These are phyloP conservation scores for Danaus chrysippus DNA, from an alignment of 2,888 invertebrate genomes.

Conservation along the genomic window DNA sequence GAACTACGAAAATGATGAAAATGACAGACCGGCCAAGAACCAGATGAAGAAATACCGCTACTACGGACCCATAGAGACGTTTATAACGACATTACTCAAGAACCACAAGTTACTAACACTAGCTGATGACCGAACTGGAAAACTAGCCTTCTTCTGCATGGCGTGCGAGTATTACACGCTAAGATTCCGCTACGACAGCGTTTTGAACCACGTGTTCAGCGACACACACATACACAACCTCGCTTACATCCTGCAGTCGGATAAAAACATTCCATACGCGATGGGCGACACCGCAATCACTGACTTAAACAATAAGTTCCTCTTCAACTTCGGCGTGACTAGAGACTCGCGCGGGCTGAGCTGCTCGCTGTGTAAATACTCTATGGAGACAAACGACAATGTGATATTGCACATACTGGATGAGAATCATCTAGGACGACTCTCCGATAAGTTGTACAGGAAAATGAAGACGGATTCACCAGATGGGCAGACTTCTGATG, in stretches of 20 bases:
- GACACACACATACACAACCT: constrained; percentile 66
- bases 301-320: constrained; percentile 62
- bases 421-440: constrained; percentile 62
- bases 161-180: constrained; percentile 72
- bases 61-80: constrained; percentile 67
- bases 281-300: constrained; percentile 52
- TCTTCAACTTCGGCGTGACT: constrained; percentile 51
- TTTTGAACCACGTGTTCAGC: constrained; percentile 69
- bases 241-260: constrained; percentile 61
- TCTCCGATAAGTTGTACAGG: constrained; percentile 64
- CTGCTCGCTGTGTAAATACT: constrained; percentile 56
- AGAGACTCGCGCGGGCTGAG: constrained; percentile 42
- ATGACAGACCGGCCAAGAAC: constrained; percentile 59
- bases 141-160: constrained; percentile 71
- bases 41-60: constrained; percentile 68
- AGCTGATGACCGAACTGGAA: constrained; percentile 69
- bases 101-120: constrained; percentile 65
- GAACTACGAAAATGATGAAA: constrained; percentile 65
- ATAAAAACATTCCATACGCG: constrained; percentile 58
- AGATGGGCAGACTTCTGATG: constrained; percentile 62
- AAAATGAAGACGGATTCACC: constrained; percentile 54
- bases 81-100: constrained; percentile 56
- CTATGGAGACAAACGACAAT: constrained; percentile 52
- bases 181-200: constrained; percentile 70
- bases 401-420: constrained; percentile 63